These are phyloP conservation scores for Orthonychiurus folsomi DNA, from an alignment of 2,888 invertebrate species.

Conservation along the genomic window DNA sequence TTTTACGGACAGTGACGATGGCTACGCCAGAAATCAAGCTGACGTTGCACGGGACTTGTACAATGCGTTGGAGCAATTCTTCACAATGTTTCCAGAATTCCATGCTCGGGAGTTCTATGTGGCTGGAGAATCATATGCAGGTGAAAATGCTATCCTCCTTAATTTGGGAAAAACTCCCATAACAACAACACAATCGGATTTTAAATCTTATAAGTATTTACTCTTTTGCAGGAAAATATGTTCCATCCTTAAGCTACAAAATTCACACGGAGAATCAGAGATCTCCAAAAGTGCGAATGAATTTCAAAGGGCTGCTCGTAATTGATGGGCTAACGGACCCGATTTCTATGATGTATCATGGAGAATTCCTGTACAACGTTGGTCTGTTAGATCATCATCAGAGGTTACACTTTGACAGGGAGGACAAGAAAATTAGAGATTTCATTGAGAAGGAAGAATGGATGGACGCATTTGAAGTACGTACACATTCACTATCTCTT, in stretches of 20 bases:
- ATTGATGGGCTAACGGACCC: constrained; percentile 76
- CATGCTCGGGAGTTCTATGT: constrained; percentile 69
- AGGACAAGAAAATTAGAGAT: constrained; percentile 54
- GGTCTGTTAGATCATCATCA: constrained; percentile 61
- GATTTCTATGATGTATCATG: constrained; percentile 63
- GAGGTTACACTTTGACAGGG: constrained; percentile 52
- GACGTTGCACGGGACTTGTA: constrained; percentile 73
- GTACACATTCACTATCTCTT: too few species aligned
- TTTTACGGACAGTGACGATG: constrained; percentile 65
- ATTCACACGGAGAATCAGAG: constrained; percentile 57
- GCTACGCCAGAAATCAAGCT: constrained; percentile 69
- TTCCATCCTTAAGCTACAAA: constrained; percentile 56
- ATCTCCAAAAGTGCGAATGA: constrained; percentile 56
- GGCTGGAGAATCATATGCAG: constrained; percentile 83
- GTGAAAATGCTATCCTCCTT: constrained; percentile 49
- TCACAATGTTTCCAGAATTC: constrained; percentile 67
- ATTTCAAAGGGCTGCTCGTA: constrained; percentile 58
- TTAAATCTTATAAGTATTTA: too few species aligned
- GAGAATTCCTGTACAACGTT: constrained; percentile 68
- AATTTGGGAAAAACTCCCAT: too few species aligned
- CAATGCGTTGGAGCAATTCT: constrained; percentile 68
- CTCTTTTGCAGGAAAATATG: constrained; percentile 55
- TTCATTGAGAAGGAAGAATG: constrained; percentile 58
- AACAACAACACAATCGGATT: too few species aligned
- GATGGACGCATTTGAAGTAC: constrained; percentile 58